Evolutionary conservation across 2,113 vertebrate genomes (phyloP), one percentile per base, ranked within the genome.

Genomic region (Corydoras maculifer): DNA sequence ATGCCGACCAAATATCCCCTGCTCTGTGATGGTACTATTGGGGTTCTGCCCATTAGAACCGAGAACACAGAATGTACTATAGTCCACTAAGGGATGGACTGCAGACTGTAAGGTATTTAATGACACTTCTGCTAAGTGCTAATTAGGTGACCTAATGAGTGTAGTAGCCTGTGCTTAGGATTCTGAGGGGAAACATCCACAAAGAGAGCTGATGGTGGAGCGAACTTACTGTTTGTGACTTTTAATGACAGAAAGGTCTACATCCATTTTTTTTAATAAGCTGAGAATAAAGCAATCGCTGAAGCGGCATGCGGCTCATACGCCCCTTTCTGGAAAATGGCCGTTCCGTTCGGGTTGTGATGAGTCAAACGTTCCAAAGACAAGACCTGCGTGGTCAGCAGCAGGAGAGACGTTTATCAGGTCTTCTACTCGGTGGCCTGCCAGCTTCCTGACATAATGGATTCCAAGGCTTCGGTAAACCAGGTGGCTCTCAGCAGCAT

Each of bases 361-460:
- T 70, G 62, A 70, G 67, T 7, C 59, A 35, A 70, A 70, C 57
- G 35, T 65, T 32, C 14, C 29, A 51, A 54, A 5, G 30, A 31
- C 10, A 43, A 48, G 50, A 71, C 50, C 8, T 62, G 63, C 49
- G 8, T 6, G 29, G 32, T 54, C 63, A 71, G 53, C 62, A 50
- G 8, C 31, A 51, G 49, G 51, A 57, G 18, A 71, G 58, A 58
- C 57, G 32, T 67, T 71, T 58, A 71, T 70, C 57, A 70, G 60
- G n/a, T 55, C 14, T 35, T 53, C 25, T 54, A 29, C 35, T 59
- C 13, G 1, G 13, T 55, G 29, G 57, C 48, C 53, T 43, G 35
- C 57, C 25, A 50, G 50, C 60, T 59, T 43, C 65, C 54, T 50
- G 61, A 68, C 53, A 31, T 68, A 53, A 67, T 70, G 68, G 14